A percentile compares a stretch with the other conserved stretches of the same genome.
phyloP scores from a whole-genome alignment of 2,888 invertebrate species.

The Cacoxenus indagator region DNA sequence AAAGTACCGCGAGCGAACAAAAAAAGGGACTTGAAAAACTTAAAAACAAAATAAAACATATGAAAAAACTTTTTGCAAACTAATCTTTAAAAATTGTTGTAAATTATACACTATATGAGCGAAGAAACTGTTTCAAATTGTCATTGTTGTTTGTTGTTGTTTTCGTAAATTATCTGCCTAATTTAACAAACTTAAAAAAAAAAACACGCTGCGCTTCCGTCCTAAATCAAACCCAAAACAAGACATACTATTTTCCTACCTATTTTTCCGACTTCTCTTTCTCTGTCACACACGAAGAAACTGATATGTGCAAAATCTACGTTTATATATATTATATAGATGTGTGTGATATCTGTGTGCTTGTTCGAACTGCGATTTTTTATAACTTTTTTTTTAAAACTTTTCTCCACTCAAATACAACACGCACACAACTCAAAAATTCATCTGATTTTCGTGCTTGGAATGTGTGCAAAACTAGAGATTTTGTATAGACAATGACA shows the following conservation, averaged over 20 bases:
- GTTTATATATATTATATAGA: too few relatives aligned
- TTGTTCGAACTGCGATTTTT: too few relatives aligned
- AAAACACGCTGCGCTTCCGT: not conserved
- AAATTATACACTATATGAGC: constrained; percentile 9
- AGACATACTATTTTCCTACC: not conserved
- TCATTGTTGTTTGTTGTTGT: constrained; percentile 55
- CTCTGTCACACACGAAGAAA: too few relatives aligned
- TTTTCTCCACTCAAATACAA: too few relatives aligned
- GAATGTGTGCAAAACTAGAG: too few relatives aligned
- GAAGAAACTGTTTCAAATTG: constrained; percentile 6
- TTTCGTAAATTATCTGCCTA: constrained; percentile 68
- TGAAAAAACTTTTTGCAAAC: constrained; percentile 46
- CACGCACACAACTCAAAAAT: too few relatives aligned
- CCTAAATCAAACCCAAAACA: not conserved
- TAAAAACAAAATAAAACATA: not conserved
- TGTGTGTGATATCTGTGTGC: too few relatives aligned
- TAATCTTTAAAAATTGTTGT: constrained; percentile 4
- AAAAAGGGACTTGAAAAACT: not conserved
- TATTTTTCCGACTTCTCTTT: not conserved
- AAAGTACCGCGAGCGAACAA: not conserved
- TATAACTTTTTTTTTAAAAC: too few relatives aligned
- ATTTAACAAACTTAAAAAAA: constrained; percentile 23
- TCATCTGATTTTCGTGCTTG: too few relatives aligned
- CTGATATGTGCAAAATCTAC: too few relatives aligned
- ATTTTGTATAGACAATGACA: too few relatives aligned